Evolutionary conservation across 2,888 invertebrate genomes (phyloP), one percentile per base, ranked within the genome.

Genomic region (Tortricodes alternella): DNA sequence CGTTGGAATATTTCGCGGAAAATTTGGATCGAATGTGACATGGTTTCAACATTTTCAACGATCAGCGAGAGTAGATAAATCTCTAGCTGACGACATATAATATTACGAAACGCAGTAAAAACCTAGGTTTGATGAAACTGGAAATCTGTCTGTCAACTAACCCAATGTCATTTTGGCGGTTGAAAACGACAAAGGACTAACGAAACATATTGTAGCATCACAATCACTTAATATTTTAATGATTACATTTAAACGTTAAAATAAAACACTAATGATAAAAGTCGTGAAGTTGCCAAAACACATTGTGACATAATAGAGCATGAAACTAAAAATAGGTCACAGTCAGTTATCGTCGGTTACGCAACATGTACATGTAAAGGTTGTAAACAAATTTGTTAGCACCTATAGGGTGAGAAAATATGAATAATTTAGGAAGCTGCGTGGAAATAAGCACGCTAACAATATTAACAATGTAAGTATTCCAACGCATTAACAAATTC

Each of bases 301-400:
- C 59, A 59, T 62, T 15, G 58, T 74, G 66, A 72, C 63, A 74
- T 70, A 74, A 74, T 65, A 68, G 67, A 61, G 70, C 63, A 63
- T 68, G 71, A 67, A 71, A 57, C 59, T 74, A 75, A 72, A 71
- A 69, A 67, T 67, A 73, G 76, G 76, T 76, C 73, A 65, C 60
- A 68, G 64, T 67, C 66, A 73, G 70, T 80, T 80, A 82, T 76
- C 71, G 66, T 66, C 59, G 62, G 66, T 82, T 79, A 78, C 72
- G 69, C 70, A 76, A 83, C 59, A 62, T 66, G 62, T 59, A 59
- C 59, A 63, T 59, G 67, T 60, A 50, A 63, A 72, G 64, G 62
- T 27, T 67, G 78, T 71, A 78, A 79, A 83, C 78, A 80, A 70
- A 78, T 73, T 73, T 63, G 67, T 81, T 80, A 78, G 76, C 72